Percentiles rank a stretch among this genome's conserved stretches.
phyloP scores from a whole-genome alignment of 92 coral and sea anemone genomes.

The Actinostola sp. region DNA sequence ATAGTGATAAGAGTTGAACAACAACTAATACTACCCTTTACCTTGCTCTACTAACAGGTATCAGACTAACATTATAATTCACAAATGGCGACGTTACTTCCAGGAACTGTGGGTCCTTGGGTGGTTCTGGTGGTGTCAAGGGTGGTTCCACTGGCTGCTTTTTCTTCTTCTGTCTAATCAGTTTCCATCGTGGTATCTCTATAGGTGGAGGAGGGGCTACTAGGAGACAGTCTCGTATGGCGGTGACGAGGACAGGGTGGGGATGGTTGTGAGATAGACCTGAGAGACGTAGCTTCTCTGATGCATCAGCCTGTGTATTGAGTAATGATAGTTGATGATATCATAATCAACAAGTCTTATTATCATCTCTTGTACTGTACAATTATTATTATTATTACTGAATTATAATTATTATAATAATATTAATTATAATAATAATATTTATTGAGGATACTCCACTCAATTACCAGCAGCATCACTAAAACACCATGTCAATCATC shows the following conservation, averaged over 20 bases:
- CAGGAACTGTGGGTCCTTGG: conserved; percentile 96
- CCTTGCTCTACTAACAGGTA: conserved; percentile 98
- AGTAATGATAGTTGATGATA: background rate
- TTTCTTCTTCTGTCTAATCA: conserved; percentile 97
- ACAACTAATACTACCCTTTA: too few relatives aligned
- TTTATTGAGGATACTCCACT: too few relatives aligned
- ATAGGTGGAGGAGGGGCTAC: conserved; percentile 99
- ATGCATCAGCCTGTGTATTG: conserved; percentile 87
- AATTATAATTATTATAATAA: too few relatives aligned
- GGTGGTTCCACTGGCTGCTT: conserved; percentile 90
- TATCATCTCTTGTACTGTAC: background rate
- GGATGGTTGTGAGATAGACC: conserved; percentile 97
- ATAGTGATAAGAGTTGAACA: too few relatives aligned
- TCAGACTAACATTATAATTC: conserved; percentile 91
- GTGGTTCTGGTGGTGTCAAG: conserved; percentile 89
- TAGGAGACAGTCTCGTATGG: conserved; percentile 88
- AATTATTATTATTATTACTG: too few relatives aligned
- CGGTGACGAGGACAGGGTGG: conserved; percentile 87
- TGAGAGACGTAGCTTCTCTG: conserved; percentile 95
- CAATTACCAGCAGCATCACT: too few relatives aligned
- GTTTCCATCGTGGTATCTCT: conserved; percentile 95
- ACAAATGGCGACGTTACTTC: conserved; percentile 93
- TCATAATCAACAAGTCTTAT: too few relatives aligned
- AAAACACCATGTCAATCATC: too few relatives aligned
- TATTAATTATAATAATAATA: too few relatives aligned